Evolutionary conservation across 30 jellyfish, hydroid and myxozoan genomes (phyloP).

Genomic region (Pelagia noctiluca): DNA sequence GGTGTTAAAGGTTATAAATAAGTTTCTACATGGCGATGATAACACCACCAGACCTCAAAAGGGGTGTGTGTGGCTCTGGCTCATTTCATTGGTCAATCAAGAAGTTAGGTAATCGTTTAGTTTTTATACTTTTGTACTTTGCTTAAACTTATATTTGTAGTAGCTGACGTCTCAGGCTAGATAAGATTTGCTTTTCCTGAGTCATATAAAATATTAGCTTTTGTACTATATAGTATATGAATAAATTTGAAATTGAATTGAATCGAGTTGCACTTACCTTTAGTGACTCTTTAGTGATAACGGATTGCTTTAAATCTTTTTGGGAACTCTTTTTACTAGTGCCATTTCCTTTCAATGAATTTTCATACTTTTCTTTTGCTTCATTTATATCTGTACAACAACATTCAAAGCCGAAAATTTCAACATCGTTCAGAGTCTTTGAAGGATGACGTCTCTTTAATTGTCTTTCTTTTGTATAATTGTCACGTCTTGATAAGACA

Average conservation of each 20-base stretch:
- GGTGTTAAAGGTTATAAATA: too few relatives aligned
- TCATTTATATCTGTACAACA: background rate
- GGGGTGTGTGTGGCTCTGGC: too few relatives aligned
- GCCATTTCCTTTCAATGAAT: background rate
- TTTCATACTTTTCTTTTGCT: background rate
- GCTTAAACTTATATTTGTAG: too few relatives aligned
- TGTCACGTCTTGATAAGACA: constrained; percentile 16
- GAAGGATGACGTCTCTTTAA: background rate
- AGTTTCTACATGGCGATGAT: too few relatives aligned
- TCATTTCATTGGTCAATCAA: too few relatives aligned
- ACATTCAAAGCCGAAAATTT: background rate
- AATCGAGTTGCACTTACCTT: background rate
- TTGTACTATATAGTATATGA: too few relatives aligned
- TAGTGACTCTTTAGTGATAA: background rate
- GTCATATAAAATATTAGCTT: too few relatives aligned
- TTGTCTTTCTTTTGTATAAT: constrained; percentile 6
- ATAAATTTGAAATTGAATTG: background rate
- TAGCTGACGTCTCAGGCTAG: too few relatives aligned
- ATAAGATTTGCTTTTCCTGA: too few relatives aligned
- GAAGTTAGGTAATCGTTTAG: too few relatives aligned
- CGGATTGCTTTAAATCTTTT: background rate
- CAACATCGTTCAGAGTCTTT: background rate
- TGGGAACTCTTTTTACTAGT: background rate
- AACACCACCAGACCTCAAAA: too few relatives aligned
- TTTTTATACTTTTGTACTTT: too few relatives aligned